Base-by-base conservation (phyloP, 1,140 invertebrate species). In the Drosophila arawakana region DNA sequence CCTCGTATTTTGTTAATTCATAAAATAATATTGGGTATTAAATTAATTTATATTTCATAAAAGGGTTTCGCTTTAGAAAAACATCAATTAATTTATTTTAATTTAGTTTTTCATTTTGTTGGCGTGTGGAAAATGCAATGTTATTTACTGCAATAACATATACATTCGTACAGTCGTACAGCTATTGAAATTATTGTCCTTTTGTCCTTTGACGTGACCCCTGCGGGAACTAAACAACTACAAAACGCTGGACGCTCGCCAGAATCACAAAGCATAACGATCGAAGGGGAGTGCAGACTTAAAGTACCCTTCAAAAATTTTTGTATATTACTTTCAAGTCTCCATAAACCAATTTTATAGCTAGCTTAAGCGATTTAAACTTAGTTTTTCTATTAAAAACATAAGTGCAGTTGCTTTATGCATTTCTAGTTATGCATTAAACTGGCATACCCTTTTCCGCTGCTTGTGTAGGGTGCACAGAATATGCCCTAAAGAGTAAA, bases 171-270 rank as follows among this genome's bases (percentile, higher is more conserved):
- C 41, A 43, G 25, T 66, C 50, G 59, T 68, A 54, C 21, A 34
- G 25, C 39, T 34, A 37, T 9, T 50, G 58, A 47, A 52, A 66
- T 49, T 49, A 59, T 67, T 59, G 41, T 73, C 46, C 57, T 75
- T 70, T 80, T 86, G 82, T 60, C 46, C 71, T 61, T 58, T 65
- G 49, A 62, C 50, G 47, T 47, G 30, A 13, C 50, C 50, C 21
- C 62, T 21, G 57, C 55, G 18, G 65, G 49, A 60, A 18, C 50
- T 47, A 66, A 73, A 58, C 63, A 72, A 67, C 13, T 70, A 55
- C 37, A 77, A 50, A 63, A 58, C 34, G 55, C 67, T 85, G 71
- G 78, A 81, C 46, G 46, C 21, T 66, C 35, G 78, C 81, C 78
- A 85, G 78, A 44, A 50, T 13, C 61, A 46, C 60, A 50, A 50